phyloP scores from a whole-genome alignment of 2,797 vertebrate species.

The Smutsia temminckii region DNA sequence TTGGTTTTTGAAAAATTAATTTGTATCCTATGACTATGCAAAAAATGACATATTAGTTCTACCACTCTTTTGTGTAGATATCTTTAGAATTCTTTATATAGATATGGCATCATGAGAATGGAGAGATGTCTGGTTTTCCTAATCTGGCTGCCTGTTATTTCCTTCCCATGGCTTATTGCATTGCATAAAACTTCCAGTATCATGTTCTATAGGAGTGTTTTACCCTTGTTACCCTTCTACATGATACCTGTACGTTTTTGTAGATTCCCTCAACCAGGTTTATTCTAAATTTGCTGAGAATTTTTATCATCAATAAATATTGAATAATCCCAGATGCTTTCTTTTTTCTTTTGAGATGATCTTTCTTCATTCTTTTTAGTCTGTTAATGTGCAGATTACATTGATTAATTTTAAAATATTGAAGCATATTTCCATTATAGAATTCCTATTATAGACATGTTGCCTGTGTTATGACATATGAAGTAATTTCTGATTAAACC shows the following conservation, averaged over 20 bases:
- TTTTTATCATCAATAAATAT: neutral
- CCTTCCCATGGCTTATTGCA: neutral
- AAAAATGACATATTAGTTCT: neutral
- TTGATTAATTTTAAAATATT: neutral
- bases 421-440: neutral
- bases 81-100: neutral
- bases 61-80: neutral
- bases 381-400: neutral
- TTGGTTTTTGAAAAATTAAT: neutral
- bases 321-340: neutral
- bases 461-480: neutral
- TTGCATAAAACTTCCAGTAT: neutral
- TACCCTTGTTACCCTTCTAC: neutral
- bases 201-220: neutral
- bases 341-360: neutral
- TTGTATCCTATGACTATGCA: neutral
- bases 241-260: neutral
- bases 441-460: neutral
- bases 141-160: neutral
- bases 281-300: neutral
- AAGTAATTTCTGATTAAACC: neutral
- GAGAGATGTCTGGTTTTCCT: neutral
- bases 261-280: neutral
- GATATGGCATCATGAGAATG: neutral
- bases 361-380: neutral